Evolutionary conservation across 1,140 invertebrate species (phyloP).

Genomic region (Oncopeltus fasciatus): DNA sequence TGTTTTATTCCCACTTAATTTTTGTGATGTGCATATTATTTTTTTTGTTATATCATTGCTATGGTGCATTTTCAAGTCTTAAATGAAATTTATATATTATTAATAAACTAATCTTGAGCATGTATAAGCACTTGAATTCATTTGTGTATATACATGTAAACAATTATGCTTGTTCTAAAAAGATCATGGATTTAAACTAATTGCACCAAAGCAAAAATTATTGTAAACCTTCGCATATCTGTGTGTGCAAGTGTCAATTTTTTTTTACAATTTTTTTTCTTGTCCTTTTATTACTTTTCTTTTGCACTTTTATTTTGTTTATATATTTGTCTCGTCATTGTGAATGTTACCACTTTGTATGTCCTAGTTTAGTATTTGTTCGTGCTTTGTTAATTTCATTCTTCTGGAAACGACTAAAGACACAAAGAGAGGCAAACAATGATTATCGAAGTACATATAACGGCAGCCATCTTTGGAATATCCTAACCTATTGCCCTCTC

Average conservation of each 20-base stretch:
- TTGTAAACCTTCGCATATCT: slow-evolving; percentile 13
- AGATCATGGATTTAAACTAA: not conserved
- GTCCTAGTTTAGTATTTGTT: slow-evolving; percentile 23
- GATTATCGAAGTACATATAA: slow-evolving; percentile 11
- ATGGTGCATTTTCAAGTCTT: slow-evolving; percentile 15
- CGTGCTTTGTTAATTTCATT: slow-evolving; percentile 19
- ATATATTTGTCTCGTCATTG: slow-evolving; percentile 39
- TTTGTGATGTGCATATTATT: slow-evolving; percentile 13
- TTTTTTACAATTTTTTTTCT: slow-evolving; percentile 21
- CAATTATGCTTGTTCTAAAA: no score
- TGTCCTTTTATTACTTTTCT: slow-evolving; percentile 20
- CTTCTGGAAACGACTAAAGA: slow-evolving; percentile 5
- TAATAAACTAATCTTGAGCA: not conserved
- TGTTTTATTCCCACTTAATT: slow-evolving; percentile 11
- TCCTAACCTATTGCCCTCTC: slow-evolving; percentile 28
- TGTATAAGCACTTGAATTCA: not conserved
- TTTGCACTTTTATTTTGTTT: slow-evolving; percentile 32
- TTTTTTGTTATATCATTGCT: not conserved
- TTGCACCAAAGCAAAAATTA: slow-evolving; percentile 4
- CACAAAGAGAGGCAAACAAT: slow-evolving; percentile 2
- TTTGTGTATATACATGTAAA: slow-evolving; percentile 2
- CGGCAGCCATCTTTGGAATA: slow-evolving; percentile 28
- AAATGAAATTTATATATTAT: not conserved
- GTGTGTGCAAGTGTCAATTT: slow-evolving; percentile 23
- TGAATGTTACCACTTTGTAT: slow-evolving; percentile 24